Conservation (phyloP, 2,113 vertebrate species). For the Arvicanthis niloticus region DNA sequence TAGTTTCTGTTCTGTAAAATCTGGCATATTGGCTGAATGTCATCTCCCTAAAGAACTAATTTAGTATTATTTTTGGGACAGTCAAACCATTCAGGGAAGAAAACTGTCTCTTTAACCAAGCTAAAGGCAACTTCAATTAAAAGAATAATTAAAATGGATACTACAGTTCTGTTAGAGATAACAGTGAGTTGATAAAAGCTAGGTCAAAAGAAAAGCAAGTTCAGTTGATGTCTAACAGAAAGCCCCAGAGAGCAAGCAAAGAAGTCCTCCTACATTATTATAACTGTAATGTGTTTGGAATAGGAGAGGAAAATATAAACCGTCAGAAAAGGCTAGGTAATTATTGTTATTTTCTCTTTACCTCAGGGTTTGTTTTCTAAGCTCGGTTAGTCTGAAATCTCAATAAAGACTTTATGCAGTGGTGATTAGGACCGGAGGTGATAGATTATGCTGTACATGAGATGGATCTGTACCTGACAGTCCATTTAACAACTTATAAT, state of each 20-base stretch:
- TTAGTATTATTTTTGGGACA: slow-evolving; percentile 40
- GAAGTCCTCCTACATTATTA: not conserved
- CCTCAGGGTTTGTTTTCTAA: slow-evolving; percentile 46
- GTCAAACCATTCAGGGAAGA: slow-evolving; percentile 35
- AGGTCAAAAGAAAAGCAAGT: slow-evolving; percentile 33
- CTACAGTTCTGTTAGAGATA: slow-evolving; percentile 5
- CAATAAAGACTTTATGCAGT: slow-evolving; percentile 46
- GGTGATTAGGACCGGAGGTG: slow-evolving; percentile 8
- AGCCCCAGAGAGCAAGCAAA: slow-evolving; percentile 9
- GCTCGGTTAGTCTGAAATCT: slow-evolving; percentile 22
- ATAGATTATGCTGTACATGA: slow-evolving; percentile 38
- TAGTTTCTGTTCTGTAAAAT: slow-evolving; percentile 53
- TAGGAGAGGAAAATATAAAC: slow-evolving; percentile 19
- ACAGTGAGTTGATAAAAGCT: slow-evolving; percentile 53
- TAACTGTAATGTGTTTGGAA: slow-evolving; percentile 34
- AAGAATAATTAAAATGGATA: slow-evolving; percentile 54
- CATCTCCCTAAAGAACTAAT: slow-evolving; percentile 52
- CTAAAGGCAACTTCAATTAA: slow-evolving; percentile 56
- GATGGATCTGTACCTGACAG: slow-evolving; percentile 31
- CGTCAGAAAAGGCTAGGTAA: slow-evolving; percentile 42
- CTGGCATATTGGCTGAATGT: not conserved
- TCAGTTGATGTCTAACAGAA: slow-evolving; percentile 29
- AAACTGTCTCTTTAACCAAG: slow-evolving; percentile 18
- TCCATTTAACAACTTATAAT: slow-evolving; percentile 55
- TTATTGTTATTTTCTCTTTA: slow-evolving; percentile 46